Percentiles rank a stretch among this genome's conserved stretches.
These are phyloP conservation scores for Gallinago paraguaiae DNA, from an alignment of 2,113 vertebrate genomes.

Conservation along the genomic window DNA sequence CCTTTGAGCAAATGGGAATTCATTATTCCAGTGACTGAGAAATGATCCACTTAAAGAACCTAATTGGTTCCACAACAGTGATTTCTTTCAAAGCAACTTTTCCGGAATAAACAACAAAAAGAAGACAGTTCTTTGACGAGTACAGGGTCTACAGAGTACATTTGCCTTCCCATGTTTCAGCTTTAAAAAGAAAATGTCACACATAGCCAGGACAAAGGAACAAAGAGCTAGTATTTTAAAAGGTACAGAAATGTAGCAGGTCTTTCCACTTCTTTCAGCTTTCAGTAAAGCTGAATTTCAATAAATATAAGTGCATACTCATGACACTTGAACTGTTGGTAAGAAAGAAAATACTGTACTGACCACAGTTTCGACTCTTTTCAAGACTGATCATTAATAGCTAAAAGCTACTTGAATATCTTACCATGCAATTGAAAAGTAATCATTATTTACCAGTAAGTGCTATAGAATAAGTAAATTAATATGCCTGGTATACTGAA, in stretches of 20 bases:
- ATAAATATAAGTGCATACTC: not conserved
- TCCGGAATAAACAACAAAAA: constrained; percentile 30
- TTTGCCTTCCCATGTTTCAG: constrained; percentile 39
- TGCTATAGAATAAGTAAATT: not conserved
- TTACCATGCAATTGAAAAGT: not conserved
- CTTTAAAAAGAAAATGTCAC: constrained; percentile 27
- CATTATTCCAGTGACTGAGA: constrained; percentile 54
- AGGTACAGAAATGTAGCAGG: not conserved
- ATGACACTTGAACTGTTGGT: not conserved
- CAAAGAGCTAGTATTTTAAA: constrained; percentile 18
- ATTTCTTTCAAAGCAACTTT: constrained; percentile 31
- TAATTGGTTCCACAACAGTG: constrained; percentile 58
- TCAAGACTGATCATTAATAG: not conserved
- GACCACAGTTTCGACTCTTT: not conserved
- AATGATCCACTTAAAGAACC: constrained; percentile 61
- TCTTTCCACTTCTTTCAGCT: not conserved
- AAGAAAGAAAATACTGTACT: not conserved
- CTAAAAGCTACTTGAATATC: not conserved
- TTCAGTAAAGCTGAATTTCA: not conserved
- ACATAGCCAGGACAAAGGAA: not conserved
- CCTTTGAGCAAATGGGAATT: constrained; percentile 65
- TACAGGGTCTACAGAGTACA: not conserved
- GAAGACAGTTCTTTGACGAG: constrained; percentile 52
- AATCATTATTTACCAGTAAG: not conserved
- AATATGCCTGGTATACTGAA: not conserved